Conservation (phyloP, 2,797 vertebrate species). For the Ispidina picta region DNA sequence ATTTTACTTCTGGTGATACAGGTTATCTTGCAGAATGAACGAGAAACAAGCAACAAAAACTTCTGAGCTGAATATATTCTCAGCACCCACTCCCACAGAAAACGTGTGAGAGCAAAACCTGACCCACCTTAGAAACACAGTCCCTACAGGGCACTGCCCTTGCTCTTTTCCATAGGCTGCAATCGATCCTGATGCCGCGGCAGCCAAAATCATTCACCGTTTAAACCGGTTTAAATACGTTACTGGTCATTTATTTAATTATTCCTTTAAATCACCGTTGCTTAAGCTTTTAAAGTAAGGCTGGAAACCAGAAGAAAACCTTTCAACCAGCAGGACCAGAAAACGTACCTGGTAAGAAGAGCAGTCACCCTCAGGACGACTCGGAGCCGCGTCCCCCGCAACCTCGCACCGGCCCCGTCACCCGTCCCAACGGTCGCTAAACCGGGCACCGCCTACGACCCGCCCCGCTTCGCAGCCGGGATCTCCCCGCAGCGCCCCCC, state of each 20-base stretch:
- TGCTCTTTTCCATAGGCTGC: fast-evolving
- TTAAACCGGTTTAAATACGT: not conserved
- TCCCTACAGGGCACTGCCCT: not conserved
- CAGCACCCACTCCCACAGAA: not conserved
- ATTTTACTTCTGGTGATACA: not conserved
- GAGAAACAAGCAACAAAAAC: not conserved
- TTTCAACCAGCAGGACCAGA: not conserved
- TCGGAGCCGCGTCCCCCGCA: not conserved
- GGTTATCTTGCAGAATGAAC: not conserved
- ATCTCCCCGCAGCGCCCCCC: not conserved
- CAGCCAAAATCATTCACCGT: not conserved
- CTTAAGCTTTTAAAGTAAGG: not conserved
- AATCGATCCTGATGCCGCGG: not conserved
- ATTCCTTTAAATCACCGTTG: too few relatives aligned
- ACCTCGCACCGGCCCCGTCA: not conserved
- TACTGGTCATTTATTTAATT: not conserved
- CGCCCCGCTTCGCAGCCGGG: not conserved
- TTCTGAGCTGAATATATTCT: not conserved
- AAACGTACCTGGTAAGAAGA: not conserved
- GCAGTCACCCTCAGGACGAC: not conserved
- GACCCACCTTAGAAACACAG: fast-evolving
- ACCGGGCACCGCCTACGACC: too few relatives aligned
- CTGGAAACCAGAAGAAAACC: not conserved
- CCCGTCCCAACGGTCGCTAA: not conserved
- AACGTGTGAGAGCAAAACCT: not conserved